Percentiles rank a stretch among this genome's conserved stretches.
phyloP scores from a whole-genome alignment of 1,140 invertebrate species.

The Drosophila rufa region DNA sequence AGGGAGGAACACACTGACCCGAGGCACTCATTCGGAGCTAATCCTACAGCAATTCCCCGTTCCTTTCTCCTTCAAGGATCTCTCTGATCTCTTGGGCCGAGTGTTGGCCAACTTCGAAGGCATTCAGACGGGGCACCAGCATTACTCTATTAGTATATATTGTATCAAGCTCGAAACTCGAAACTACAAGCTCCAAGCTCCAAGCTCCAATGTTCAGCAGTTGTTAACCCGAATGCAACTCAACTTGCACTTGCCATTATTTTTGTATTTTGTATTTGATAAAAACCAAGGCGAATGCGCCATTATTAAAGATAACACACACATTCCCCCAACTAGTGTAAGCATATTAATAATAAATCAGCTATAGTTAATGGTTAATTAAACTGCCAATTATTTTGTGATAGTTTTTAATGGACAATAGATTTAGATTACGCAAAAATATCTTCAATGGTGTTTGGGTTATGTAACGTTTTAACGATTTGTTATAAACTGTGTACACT shows the following conservation, averaged over 20 bases:
- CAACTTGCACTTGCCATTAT: slow-evolving; percentile 78
- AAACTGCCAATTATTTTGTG: slow-evolving; percentile 84
- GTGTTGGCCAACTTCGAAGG: slow-evolving; percentile 42
- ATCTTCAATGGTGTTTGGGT: slow-evolving; percentile 76
- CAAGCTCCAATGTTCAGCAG: slow-evolving; percentile 22
- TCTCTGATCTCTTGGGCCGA: slow-evolving; percentile 52
- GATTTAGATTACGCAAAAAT: slow-evolving; percentile 51
- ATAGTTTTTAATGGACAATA: slow-evolving; percentile 75
- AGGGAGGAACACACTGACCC: slow-evolving; percentile 43
- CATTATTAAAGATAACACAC: slow-evolving; percentile 43
- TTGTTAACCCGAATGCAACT: slow-evolving; percentile 33
- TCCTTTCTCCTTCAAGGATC: slow-evolving; percentile 54
- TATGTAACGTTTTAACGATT: slow-evolving; percentile 64
- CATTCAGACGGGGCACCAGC: slow-evolving; percentile 33
- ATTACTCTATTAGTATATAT: slow-evolving; percentile 18
- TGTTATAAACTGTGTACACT: slow-evolving; percentile 71
- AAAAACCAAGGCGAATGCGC: slow-evolving; percentile 48
- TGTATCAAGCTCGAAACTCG: neutral
- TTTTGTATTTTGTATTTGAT: slow-evolving; percentile 71
- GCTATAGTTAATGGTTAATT: slow-evolving; percentile 62
- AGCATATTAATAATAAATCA: slow-evolving; percentile 39
- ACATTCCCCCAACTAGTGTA: slow-evolving; percentile 44
- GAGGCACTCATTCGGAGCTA: slow-evolving; percentile 37
- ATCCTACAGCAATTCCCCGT: slow-evolving; percentile 34
- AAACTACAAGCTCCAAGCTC: slow-evolving; percentile 2